Base-by-base conservation (phyloP, 53 echinoderm and acorn worm genomes). In the Holothuria scabra region DNA sequence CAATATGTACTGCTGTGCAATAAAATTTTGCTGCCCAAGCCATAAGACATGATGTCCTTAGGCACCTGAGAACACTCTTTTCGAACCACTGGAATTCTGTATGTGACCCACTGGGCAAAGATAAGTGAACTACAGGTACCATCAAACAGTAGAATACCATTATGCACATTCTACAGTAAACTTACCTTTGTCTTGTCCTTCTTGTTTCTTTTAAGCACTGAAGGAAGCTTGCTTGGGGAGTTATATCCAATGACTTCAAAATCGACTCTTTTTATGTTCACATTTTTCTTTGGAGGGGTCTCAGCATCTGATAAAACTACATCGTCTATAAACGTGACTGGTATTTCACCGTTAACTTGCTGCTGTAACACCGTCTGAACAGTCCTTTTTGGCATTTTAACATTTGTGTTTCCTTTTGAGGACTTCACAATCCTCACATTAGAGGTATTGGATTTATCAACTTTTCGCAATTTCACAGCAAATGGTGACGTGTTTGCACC, bases 231-330 rank as follows among this genome's bases (percentile, higher is more conserved):
- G 59, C 93, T 69, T 3, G 87, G 89, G 21, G 94, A 81, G 86
- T 99, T 99, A 44, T 81, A 89, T 5, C 97, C 99, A 12, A 95
- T 85, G 68, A 92, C 87, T 41, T 93, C 93, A 33, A 90, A 86
- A 48, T 93, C 89, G 13, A 83, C 69, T 28, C 85, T 90, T 80
- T 71, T 86, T 25, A 89, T 49, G 16, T 65, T 61, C 20, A 33
- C 26, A 7, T 38, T 33, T 22, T 25, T 26, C 12, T 80, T 38
- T 26, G 22, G 66, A 49, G 60, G 14, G 59, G 63, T 79, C 21
- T 82, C 31, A 1, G 65, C 56, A 8, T 88, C 84, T 12, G 82
- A n/a, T 22, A 92, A 37, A 34, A 59, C 44, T 0, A 92, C 62
- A 7, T 92, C 92, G 69, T 92, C 92, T 16, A 92, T 92, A 46